Base-by-base conservation (phyloP, 2,797 vertebrate genomes). In the Lithobates pipiens region DNA sequence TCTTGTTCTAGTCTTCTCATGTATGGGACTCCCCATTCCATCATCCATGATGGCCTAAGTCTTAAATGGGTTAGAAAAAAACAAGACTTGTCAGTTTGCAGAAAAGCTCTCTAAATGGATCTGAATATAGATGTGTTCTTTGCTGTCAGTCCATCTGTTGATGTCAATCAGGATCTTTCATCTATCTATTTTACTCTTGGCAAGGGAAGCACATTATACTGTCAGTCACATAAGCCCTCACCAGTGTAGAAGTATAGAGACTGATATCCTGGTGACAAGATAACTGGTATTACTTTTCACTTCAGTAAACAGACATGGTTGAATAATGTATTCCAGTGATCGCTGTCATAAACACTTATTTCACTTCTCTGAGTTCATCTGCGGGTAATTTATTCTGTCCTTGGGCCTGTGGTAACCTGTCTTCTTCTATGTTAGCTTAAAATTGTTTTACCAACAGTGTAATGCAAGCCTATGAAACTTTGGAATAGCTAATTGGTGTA, bases 251-350 rank as follows among this genome's bases (percentile, higher is more conserved):
- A 46, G n/a, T n/a, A 42, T 11, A 8, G n/a, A 74, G 42, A 46
- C 72, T 50, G 72, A 72, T 72, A 72, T 72, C 70, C 70, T 72
- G 70, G 10, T 74, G 72, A 74, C 42, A 74, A 46, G 72, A 74
- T 74, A 74, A 74, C 72, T 29, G 10, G 42, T 25, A 46, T 74
- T 74, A 27, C 39, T 50, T 74, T 74, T 74, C 72, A 74, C 72
- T 74, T 74, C 42, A 74, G 72, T 74, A 74, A 73, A 74, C n/a
- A 25, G 10, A 44, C 36, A 74, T 46, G 72, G 72, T n/a, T 46
- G 42, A 74, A 50, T 74, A 46, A 74, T 74, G 42, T 74, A 50
- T 50, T 44, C 42, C 23, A 5, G 65, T 61, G 54, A 61, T 23
- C 54, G 21, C 54, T 61, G 54, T 61, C 54, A n/a, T 61, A 61